Evolutionary conservation across 2,113 vertebrate species (phyloP), one percentile per base, ranked within the genome.

Genomic region (Xiphias gladius): DNA sequence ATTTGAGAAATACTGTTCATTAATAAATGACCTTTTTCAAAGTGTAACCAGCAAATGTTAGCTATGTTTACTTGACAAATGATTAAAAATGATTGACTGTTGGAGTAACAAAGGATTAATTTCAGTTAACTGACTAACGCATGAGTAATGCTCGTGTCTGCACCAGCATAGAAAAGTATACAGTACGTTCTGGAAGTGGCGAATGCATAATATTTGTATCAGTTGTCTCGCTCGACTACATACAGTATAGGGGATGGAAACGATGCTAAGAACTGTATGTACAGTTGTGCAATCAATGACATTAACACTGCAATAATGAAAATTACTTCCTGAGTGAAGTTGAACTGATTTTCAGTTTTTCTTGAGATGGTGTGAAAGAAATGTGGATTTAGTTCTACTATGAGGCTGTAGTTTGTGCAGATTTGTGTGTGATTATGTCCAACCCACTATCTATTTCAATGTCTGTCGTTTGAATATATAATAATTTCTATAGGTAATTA

Each of bases 91-190:
- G 14, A 16, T 55, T 80, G 8, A 35, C n/a, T 37, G 22, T 50
- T 22, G 57, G 8, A 41, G 22, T 2, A 24, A 5, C 28, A 30
- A 3, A 12, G 10, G 2, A 43, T 69, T 59, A 0, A 37, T 75
- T 54, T 32, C 7, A 19, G 32, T 65, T 58, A 12, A 57, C 30
- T 65, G 69, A 84, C 28, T 43, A 37, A 61, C 26, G 24, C 2
- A 48, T 80, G 79, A 85, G 16, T 85, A 79, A 75, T 52, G 4
- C 1, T 43, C 16, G 2, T 65, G 67, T 81, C 78, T 70, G 70
- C 20, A 16, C 54, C 37, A 17, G 20, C 50, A 43, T 7, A n/a
- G 19, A 52, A 58, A 55, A 55, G 10, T 52, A n/a, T 14, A 59
- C 76, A 80, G 55, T 32, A 14, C 48, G 46, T 86, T 30, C 73